Conservation (phyloP, 2,113 vertebrate genomes). For the Reinhardtius hippoglossoides region DNA sequence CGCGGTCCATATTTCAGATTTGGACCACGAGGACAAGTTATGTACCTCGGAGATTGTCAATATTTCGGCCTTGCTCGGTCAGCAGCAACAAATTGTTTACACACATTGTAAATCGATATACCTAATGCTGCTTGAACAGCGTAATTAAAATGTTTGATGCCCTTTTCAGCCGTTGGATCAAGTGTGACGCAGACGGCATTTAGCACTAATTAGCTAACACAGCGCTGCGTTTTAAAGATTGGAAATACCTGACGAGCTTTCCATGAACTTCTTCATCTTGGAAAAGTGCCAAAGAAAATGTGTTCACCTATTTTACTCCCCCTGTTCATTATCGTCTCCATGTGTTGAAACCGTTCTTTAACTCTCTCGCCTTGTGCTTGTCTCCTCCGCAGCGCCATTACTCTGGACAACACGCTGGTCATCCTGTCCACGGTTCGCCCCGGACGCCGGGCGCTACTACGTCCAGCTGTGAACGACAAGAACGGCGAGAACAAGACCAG, state of each 20-base stretch:
- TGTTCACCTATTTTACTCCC: too few relatives aligned
- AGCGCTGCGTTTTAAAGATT: not conserved
- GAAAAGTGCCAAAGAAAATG: too few relatives aligned
- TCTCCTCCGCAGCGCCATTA: constrained; percentile 88
- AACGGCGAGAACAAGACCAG: constrained; percentile 99
- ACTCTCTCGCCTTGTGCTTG: not conserved
- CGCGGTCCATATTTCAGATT: not conserved
- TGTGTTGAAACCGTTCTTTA: too few relatives aligned
- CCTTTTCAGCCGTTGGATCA: constrained; percentile 47
- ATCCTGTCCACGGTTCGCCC: constrained; percentile 96
- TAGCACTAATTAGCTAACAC: constrained; percentile 22
- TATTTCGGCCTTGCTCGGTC: constrained; percentile 63
- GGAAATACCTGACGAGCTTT: not conserved
- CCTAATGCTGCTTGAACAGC: constrained; percentile 70
- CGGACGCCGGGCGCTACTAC: constrained; percentile 94
- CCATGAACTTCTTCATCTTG: not conserved
- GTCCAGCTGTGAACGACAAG: constrained; percentile 98
- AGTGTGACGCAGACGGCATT: constrained; percentile 37
- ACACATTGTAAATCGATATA: constrained; percentile 70
- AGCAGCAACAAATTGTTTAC: constrained; percentile 71
- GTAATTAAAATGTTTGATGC: constrained; percentile 75
- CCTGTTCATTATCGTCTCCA: too few relatives aligned
- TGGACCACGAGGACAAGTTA: constrained; percentile 14
- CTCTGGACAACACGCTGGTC: constrained; percentile 96
- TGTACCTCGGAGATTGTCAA: constrained; percentile 60